A percentile compares a stretch with the other conserved stretches of the same genome.
Evolutionary conservation across 2,888 invertebrate genomes (phyloP).

Genomic region (Pegoplata infirma): DNA sequence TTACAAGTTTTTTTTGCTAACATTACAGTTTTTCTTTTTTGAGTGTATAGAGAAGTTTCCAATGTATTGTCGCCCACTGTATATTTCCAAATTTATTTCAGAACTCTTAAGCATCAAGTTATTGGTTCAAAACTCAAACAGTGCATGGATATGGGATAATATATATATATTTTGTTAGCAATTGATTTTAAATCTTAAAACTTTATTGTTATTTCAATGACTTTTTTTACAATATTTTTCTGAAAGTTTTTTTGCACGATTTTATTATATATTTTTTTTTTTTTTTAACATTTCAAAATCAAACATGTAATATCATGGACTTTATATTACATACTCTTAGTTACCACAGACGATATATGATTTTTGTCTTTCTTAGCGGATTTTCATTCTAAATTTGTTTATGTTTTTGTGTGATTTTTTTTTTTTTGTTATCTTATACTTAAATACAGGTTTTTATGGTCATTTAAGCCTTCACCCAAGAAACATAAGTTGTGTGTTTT

Average conservation of each 20-base stretch:
- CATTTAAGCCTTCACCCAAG: constrained; percentile 31
- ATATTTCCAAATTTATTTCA: too few relatives aligned
- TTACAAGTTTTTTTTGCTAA: too few relatives aligned
- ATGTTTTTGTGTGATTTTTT: neutral
- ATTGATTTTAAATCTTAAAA: neutral
- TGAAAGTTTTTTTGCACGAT: constrained; percentile 69
- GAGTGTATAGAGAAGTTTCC: too few relatives aligned
- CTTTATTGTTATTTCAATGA: constrained; percentile 67
- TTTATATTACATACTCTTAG: neutral
- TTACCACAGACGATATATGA: constrained; percentile 2
- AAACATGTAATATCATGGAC: constrained; percentile 4
- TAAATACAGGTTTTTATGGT: constrained; percentile 35
- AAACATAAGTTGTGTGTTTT: neutral
- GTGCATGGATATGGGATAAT: neutral
- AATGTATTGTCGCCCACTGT: too few relatives aligned
- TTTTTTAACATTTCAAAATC: neutral
- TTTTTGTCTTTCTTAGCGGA: constrained; percentile 17
- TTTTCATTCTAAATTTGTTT: constrained; percentile 51
- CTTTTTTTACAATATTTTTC: constrained; percentile 66
- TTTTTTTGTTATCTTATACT: neutral
- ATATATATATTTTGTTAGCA: neutral
- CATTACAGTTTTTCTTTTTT: too few relatives aligned
- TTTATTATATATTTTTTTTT: constrained; percentile 37
- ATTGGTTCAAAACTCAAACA: too few relatives aligned
- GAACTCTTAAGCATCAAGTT: too few relatives aligned